Conservation (phyloP, 2,888 invertebrate genomes). For the Hesperia comma region DNA sequence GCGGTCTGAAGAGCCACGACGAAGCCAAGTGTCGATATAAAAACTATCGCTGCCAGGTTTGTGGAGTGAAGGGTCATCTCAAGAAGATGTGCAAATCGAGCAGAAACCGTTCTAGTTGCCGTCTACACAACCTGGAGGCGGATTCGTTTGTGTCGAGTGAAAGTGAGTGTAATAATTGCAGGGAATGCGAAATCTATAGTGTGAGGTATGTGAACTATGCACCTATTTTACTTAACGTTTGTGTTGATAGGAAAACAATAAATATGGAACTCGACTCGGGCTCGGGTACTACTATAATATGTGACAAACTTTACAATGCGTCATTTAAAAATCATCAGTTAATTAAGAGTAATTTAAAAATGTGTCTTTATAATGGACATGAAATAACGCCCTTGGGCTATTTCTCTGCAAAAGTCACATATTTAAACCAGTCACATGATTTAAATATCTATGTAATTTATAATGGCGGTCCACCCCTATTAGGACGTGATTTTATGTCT, state of each 20-base stretch:
- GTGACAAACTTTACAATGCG: not conserved
- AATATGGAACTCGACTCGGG: too few species aligned
- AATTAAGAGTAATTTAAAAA: constrained; percentile 34
- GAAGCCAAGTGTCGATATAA: constrained; percentile 37
- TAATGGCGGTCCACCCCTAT: constrained; percentile 18
- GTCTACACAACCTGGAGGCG: not conserved
- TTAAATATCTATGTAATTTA: constrained; percentile 19
- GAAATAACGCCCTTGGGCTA: constrained; percentile 39
- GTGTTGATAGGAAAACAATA: not conserved
- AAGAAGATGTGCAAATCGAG: constrained; percentile 31
- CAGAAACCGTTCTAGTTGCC: not conserved
- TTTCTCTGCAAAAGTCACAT: constrained; percentile 5
- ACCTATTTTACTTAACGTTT: constrained; percentile 7
- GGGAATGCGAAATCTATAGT: constrained; percentile 23
- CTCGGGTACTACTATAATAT: constrained; percentile 10
- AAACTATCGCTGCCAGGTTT: constrained; percentile 33
- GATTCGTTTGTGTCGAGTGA: too few species aligned
- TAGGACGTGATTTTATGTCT: constrained; percentile 26
- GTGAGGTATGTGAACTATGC: constrained; percentile 21
- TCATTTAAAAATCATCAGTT: constrained; percentile 3
- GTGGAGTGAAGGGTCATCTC: constrained; percentile 37
- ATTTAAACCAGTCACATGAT: not conserved
- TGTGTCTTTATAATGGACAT: constrained; percentile 47
- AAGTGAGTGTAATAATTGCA: constrained; percentile 1
- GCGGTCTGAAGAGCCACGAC: constrained; percentile 33